These are phyloP conservation scores for Lissonota sp. DNA, from an alignment of 2,888 invertebrate genomes.

Conservation along the genomic window DNA sequence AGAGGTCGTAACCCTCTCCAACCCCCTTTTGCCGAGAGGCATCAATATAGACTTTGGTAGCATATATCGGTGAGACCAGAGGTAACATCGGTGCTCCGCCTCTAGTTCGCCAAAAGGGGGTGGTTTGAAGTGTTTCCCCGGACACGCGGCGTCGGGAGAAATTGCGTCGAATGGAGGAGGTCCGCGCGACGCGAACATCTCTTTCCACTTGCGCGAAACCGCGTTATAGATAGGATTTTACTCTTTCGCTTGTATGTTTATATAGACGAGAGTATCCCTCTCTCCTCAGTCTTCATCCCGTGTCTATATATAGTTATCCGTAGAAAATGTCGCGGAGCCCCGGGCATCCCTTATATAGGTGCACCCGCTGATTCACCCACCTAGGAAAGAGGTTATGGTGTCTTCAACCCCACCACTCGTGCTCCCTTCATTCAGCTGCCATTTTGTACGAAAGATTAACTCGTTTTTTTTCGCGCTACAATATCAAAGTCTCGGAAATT, in stretches of 20 bases:
- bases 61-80: too few species aligned
- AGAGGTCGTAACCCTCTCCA: slow-evolving; percentile 46
- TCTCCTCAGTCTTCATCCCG: background rate
- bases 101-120: slow-evolving; percentile 54
- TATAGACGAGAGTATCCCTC: too few species aligned
- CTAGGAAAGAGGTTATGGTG: background rate
- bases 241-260: too few species aligned
- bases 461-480: background rate
- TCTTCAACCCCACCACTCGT: background rate
- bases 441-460: slow-evolving; percentile 34
- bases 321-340: slow-evolving; percentile 29
- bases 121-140: slow-evolving; percentile 13
- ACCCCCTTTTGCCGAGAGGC: slow-evolving; percentile 25
- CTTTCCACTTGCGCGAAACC: slow-evolving; percentile 67
- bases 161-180: slow-evolving; percentile 63
- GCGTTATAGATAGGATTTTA: slow-evolving; percentile 11
- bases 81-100: slow-evolving; percentile 64
- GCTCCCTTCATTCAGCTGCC: slow-evolving; percentile 2
- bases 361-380: slow-evolving; percentile 35
- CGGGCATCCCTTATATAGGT: slow-evolving; percentile 36
- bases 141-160: slow-evolving; percentile 34
- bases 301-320: slow-evolving; percentile 8
- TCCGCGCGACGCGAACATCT: slow-evolving; percentile 65
- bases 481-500: too few species aligned
- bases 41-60: too few species aligned